These are phyloP conservation scores for Zoanthus sansibaricus DNA, from an alignment of 92 coral and sea anemone species.

Conservation along the genomic window DNA sequence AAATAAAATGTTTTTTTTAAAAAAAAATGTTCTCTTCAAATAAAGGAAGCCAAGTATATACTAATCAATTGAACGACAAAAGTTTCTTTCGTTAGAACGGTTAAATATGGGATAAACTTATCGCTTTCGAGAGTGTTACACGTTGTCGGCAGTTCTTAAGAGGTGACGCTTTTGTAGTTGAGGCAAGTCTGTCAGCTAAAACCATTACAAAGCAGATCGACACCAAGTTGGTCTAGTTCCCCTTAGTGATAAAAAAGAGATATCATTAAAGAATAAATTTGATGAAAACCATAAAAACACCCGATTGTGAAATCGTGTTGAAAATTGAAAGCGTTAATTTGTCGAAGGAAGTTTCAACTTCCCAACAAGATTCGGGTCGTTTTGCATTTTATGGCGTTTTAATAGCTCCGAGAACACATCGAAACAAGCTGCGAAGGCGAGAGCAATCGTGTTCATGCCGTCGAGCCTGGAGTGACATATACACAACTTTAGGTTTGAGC, in stretches of 20 bases:
- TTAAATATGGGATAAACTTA: constrained; percentile 4
- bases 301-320: constrained; percentile 39
- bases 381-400: constrained; percentile 44
- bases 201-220: constrained; percentile 9
- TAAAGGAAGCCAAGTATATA: neutral
- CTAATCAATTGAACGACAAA: constrained; percentile 8
- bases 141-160: neutral
- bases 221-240: constrained; percentile 11
- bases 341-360: constrained; percentile 44
- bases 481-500: neutral
- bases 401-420: constrained; percentile 18
- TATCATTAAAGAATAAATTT: constrained; percentile 34
- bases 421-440: constrained; percentile 18
- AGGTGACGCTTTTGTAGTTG: neutral
- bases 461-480: constrained; percentile 2
- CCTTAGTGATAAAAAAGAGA: constrained; percentile 14
- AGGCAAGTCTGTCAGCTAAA: constrained; percentile 25
- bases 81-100: constrained; percentile 30
- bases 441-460: neutral
- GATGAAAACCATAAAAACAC: constrained; percentile 33
- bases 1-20: too few species aligned
- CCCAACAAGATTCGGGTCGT: neutral
- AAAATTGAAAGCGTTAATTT: constrained; percentile 47
- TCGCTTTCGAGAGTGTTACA: neutral
- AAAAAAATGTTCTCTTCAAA: neutral